Base-by-base conservation (phyloP, 2,888 invertebrate genomes). In the Watsonalla binaria region DNA sequence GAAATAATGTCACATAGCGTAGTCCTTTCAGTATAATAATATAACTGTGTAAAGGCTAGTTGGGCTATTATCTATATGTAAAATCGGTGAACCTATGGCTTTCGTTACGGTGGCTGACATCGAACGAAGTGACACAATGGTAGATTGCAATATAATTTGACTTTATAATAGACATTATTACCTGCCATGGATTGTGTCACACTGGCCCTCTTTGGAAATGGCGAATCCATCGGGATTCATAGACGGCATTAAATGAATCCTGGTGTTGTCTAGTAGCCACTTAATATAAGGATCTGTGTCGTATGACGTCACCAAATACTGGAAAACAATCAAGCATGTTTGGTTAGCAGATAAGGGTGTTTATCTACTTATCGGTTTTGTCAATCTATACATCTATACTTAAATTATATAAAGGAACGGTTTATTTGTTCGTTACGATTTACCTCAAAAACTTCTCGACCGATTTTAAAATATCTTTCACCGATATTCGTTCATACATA, bases 171-270 rank as follows among this genome's bases (percentile, higher is more conserved):
- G 37, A 37, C 37, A 37, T 37, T 37, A 37, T 42, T 84, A 96
- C 95, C 97, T 94, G 80, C 98, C 98, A 80, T 95, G 95, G 8
- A 95, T 94, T 33, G 96, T 96, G 70, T 96, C 96, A 73, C 97
- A 98, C 57, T 94, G 93, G 39, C 97, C 97, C 84, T 97, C 97
- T 69, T 95, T 94, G 6, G 99, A 97, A 15, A 95, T 95, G 68
- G 98, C 96, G 88, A 96, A 99, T 24, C 99, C 99, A 82, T 99
- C 99, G 0, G 99, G 99, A 86, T 99, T 99, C 98, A 99, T 98
- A 0, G 98, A 96, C 0, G 99, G 99, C 93, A 99, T 93, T 69
- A 99, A 94, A 83, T 99, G 99, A 70, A 99, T 98, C 60, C 98
- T 93, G 0, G 99, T 99, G 81, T 97, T 97, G 83, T 98, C 97